Evolutionary conservation across 1,140 invertebrate species (phyloP).

Genomic region (Goniozus legneri): DNA sequence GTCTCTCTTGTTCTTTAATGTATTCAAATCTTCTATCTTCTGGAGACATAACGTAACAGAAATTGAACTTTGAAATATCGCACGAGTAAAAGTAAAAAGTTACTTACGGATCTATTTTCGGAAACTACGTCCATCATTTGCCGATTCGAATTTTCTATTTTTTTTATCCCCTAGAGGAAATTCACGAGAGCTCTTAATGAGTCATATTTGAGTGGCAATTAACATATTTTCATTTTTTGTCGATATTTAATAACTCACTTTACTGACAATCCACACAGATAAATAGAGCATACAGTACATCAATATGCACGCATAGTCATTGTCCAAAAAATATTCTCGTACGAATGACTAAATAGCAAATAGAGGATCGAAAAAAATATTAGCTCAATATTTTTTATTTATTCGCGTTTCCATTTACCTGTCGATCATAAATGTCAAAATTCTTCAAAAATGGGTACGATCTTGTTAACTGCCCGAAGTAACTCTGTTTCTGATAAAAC

Average conservation of each 20-base stretch:
- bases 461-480: slow-evolving; percentile 25
- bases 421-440: slow-evolving; percentile 36
- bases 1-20: slow-evolving; percentile 34
- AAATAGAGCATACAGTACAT: slow-evolving; percentile 42
- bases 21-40: slow-evolving; percentile 32
- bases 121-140: slow-evolving; percentile 29
- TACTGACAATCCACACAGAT: slow-evolving; percentile 41
- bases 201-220: no score
- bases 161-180: slow-evolving; percentile 35
- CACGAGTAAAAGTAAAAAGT: no score
- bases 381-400: no score
- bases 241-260: slow-evolving; percentile 39
- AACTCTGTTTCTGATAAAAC: slow-evolving; percentile 27
- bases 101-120: slow-evolving; percentile 37
- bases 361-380: no score
- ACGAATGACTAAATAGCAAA: slow-evolving; percentile 48
- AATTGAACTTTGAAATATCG: no score
- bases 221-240: no score
- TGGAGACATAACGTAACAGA: no score
- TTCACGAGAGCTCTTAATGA: no score
- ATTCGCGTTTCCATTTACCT: slow-evolving; percentile 29
- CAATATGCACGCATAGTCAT: slow-evolving; percentile 37
- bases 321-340: slow-evolving; percentile 41
- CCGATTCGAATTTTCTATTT: slow-evolving; percentile 38
- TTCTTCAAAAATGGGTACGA: slow-evolving; percentile 31